A percentile compares a stretch with the other conserved stretches of the same genome.
Evolutionary conservation across 2,113 vertebrate genomes (phyloP).

Genomic region (Lampris incognitus): DNA sequence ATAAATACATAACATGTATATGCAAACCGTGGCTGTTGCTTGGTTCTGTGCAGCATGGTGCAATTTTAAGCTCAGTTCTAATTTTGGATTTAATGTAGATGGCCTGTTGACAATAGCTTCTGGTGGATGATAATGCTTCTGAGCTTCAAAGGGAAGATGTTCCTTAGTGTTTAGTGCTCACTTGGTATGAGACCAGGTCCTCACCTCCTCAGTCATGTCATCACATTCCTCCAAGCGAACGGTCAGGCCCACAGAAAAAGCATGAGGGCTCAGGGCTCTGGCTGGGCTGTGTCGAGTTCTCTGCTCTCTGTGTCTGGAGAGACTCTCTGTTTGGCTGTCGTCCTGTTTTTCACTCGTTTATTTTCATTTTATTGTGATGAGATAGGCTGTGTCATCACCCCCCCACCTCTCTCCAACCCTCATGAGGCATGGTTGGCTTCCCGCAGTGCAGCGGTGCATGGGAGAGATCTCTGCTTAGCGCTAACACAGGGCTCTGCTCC

Average conservation of each 20-base stretch:
- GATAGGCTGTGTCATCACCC: slow-evolving; percentile 72
- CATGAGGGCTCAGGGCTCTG: slow-evolving; percentile 50
- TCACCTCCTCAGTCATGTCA: slow-evolving; percentile 57
- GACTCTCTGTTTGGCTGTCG: slow-evolving; percentile 57
- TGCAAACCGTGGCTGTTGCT: background rate
- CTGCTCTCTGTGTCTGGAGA: slow-evolving; percentile 48
- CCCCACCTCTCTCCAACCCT: slow-evolving; percentile 52
- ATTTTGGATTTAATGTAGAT: slow-evolving; percentile 26
- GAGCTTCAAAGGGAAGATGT: slow-evolving; percentile 43
- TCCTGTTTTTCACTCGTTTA: slow-evolving; percentile 70
- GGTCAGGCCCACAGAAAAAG: slow-evolving; percentile 45
- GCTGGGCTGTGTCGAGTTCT: slow-evolving; percentile 10
- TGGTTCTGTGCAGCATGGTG: background rate
- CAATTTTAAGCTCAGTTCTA: slow-evolving; percentile 17
- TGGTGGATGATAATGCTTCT: slow-evolving; percentile 20
- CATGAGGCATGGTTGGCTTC: slow-evolving; percentile 68
- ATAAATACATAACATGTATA: background rate
- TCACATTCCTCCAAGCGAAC: slow-evolving; percentile 58
- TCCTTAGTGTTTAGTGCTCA: slow-evolving; percentile 38
- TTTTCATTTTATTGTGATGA: slow-evolving; percentile 77
- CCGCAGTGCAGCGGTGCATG: slow-evolving; percentile 66
- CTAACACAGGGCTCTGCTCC: slow-evolving; percentile 46
- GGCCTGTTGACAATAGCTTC: slow-evolving; percentile 29
- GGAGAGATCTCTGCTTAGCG: slow-evolving; percentile 59
- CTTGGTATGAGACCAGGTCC: slow-evolving; percentile 45